Conservation (phyloP, 2,888 invertebrate species). For the Sialis lutaria region DNA sequence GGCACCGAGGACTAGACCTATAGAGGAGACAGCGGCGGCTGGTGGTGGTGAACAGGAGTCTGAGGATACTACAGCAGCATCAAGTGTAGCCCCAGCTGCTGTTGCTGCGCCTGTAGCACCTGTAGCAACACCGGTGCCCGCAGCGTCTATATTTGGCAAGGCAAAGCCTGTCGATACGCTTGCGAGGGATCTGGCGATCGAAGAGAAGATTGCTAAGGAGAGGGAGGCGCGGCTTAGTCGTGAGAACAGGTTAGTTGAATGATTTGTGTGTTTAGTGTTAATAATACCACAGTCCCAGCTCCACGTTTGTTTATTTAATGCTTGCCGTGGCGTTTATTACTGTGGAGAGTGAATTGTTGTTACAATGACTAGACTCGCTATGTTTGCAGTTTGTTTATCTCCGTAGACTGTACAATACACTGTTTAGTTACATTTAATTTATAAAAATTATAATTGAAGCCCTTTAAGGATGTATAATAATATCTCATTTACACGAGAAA, state of each 20-base stretch:
- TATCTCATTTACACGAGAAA: no score
- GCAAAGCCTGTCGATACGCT: slow-evolving; percentile 92
- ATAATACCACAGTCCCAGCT: slow-evolving; percentile 2
- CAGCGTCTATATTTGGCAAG: slow-evolving; percentile 77
- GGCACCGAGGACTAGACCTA: slow-evolving; percentile 63
- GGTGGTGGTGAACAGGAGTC: slow-evolving; percentile 23
- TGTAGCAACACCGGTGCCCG: slow-evolving; percentile 31
- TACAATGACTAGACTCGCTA: neutral
- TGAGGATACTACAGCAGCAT: no score
- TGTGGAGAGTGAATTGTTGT: neutral
- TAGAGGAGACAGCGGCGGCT: slow-evolving; percentile 28
- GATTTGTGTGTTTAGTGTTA: neutral
- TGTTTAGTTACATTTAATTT: neutral
- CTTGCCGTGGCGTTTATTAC: neutral
- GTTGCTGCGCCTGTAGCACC: slow-evolving; percentile 15
- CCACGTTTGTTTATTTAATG: slow-evolving; percentile 9
- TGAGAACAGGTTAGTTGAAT: slow-evolving; percentile 1
- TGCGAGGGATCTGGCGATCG: slow-evolving; percentile 78
- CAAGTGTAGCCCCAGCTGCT: slow-evolving; percentile 14
- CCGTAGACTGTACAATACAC: neutral
- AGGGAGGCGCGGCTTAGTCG: slow-evolving; percentile 22
- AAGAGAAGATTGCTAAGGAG: slow-evolving; percentile 61
- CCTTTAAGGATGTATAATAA: no score
- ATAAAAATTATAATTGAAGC: no score
- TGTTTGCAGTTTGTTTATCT: neutral